A percentile compares a stretch with the other conserved stretches of the same genome.
Evolutionary conservation across 92 coral and sea anemone genomes (phyloP).

Genomic region (Zoanthus sociatus): DNA sequence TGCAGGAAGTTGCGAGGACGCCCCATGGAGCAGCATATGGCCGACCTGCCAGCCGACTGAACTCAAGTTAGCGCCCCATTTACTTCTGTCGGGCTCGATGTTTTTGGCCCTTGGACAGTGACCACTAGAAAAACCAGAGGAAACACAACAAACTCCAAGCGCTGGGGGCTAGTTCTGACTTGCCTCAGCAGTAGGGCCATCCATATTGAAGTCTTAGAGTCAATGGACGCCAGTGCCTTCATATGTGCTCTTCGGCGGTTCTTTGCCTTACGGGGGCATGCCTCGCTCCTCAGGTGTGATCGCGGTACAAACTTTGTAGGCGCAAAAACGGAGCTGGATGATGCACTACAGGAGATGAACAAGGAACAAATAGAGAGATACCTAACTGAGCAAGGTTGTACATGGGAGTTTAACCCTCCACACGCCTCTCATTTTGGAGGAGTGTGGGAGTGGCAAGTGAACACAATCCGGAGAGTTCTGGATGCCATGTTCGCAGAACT

Average conservation of each 20-base stretch:
- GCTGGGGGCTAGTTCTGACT: slow-evolving; percentile 25
- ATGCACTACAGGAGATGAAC: background rate
- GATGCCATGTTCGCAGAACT: too few species aligned
- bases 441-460: background rate
- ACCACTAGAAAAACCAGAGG: slow-evolving; percentile 11
- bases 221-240: too few species aligned
- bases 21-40: background rate
- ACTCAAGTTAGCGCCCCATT: background rate
- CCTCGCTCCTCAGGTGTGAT: slow-evolving; percentile 32
- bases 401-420: background rate
- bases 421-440: background rate
- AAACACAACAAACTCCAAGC: background rate
- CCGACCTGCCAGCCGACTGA: slow-evolving; percentile 13
- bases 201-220: slow-evolving; percentile 14
- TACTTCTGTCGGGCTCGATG: background rate
- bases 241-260: background rate
- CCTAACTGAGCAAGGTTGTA: background rate
- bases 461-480: background rate
- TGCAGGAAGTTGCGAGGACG: too few species aligned
- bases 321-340: slow-evolving; percentile 50
- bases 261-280: slow-evolving; percentile 57
- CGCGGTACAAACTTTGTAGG: slow-evolving; percentile 55
- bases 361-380: background rate
- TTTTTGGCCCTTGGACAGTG: background rate
- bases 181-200: slow-evolving; percentile 33